Base-by-base conservation (phyloP, 1,140 invertebrate species). In the Diorhabda elongata region DNA sequence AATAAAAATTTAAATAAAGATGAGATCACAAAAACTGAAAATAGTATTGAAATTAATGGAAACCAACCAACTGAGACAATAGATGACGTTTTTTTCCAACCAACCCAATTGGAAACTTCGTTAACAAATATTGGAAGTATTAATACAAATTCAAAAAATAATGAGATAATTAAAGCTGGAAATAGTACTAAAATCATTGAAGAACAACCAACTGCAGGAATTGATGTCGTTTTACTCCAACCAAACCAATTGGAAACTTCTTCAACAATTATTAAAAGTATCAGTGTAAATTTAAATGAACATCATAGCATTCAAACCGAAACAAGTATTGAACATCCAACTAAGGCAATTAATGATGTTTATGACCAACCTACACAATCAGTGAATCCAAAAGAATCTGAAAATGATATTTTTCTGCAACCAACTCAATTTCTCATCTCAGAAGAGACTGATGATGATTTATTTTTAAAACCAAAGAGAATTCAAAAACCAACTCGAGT, bases 21-120 rank as follows among this genome's bases (percentile, higher is more conserved):
- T 42, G 41, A 8, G 8, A n/a, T 8, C 6, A 2, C 6, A 2
- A 52, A 61, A 68, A 64, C 41, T 3, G 11, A 60, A 52, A 42
- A 45, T 44, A 64, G 47, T 64, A 9, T 62, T 42, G 63, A 68
- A 11, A 47, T 61, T n/a, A 47, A 68, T 45, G 65, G 67, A 44
- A 71, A 74, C 58, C 43, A 44, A n/a, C 43, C 71, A 44, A 76
- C 74, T 59, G 73, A 76, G 66, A 66, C 64, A 70, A 64, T 74
- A 8, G 61, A 68, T 71, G 45, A 61, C 9, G 42, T 42, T 7
- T 61, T 43, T 52, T n/a, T 3, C n/a, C 47, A 52, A 52, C 47
- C 47, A 8, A 52, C 47, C 3, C 47, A 64, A 59, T 42, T 52
- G 41, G 58, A 56, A 57, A n/a, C 63, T 11, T 44, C 63, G 41